Conservation (phyloP, 2,888 invertebrate genomes). For the Sarcophaga variegata region DNA sequence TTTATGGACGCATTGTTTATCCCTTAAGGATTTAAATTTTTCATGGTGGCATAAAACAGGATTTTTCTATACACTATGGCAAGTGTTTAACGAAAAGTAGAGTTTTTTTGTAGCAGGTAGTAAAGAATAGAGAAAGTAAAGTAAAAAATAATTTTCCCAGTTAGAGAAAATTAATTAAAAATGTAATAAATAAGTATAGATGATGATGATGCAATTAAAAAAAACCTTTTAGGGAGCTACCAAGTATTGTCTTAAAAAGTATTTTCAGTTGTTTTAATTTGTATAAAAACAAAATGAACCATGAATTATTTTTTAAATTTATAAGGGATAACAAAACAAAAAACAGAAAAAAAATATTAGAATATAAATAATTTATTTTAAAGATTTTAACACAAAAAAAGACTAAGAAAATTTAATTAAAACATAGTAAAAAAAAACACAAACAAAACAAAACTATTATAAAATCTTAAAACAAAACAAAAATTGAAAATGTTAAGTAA, state of each 20-base stretch:
- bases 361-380: conserved; percentile 46
- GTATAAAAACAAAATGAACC: not conserved
- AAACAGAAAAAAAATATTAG: not conserved
- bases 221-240: not conserved
- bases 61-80: conserved; percentile 51
- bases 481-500: conserved; percentile 34
- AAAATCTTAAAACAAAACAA: conserved; percentile 25
- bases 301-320: conserved; percentile 1
- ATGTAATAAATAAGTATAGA: not conserved
- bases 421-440: conserved; percentile 43
- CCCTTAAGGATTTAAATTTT: conserved; percentile 58
- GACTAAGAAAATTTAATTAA: conserved; percentile 59
- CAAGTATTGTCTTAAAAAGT: not conserved
- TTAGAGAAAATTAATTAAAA: too few relatives aligned
- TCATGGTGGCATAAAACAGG: conserved; percentile 54
- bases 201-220: conserved; percentile 31
- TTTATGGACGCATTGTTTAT: conserved; percentile 63
- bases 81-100: conserved; percentile 26
- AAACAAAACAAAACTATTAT: conserved; percentile 30
- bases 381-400: conserved; percentile 59
- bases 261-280: not conserved
- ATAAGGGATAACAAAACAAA: conserved; percentile 25
- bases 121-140: conserved; percentile 14
- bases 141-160: not conserved
- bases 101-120: conserved; percentile 4